Conservation (phyloP, 2,797 vertebrate species). For the Cuculus canorus region DNA sequence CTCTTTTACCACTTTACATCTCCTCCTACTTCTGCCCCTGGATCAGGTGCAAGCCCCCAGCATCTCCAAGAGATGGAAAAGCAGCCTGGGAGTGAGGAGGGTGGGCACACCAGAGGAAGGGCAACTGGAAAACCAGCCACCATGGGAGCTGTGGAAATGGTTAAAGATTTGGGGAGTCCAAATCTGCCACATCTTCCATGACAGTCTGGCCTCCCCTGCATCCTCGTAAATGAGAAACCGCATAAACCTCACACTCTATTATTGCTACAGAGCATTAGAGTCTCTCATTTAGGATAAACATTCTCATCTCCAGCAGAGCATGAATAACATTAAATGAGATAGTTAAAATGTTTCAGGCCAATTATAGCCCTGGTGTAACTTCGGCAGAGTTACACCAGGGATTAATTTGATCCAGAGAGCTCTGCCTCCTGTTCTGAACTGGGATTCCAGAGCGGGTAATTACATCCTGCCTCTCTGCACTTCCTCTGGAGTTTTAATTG, state of each 20-base stretch:
- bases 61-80: background rate
- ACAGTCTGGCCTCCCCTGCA: constrained; percentile 58
- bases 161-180: constrained; percentile 38
- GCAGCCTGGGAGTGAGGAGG: background rate
- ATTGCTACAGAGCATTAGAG: constrained; percentile 64
- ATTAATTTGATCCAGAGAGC: constrained; percentile 63
- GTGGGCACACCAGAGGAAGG: background rate
- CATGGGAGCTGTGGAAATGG: background rate
- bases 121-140: background rate
- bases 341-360: constrained; percentile 74
- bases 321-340: constrained; percentile 75
- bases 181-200: constrained; percentile 28
- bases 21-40: background rate
- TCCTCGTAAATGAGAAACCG: constrained; percentile 55
- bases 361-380: constrained; percentile 68
- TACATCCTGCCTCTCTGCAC: constrained; percentile 58
- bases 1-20: background rate
- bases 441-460: constrained; percentile 60
- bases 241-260: constrained; percentile 60
- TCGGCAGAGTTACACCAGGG: constrained; percentile 54
- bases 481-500: constrained; percentile 66
- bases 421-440: constrained; percentile 56
- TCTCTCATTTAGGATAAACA: constrained; percentile 74
- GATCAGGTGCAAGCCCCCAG: background rate
- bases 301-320: constrained; percentile 73